Conservation (phyloP, 2,113 vertebrate species). For the Lepisosteus osseus region DNA sequence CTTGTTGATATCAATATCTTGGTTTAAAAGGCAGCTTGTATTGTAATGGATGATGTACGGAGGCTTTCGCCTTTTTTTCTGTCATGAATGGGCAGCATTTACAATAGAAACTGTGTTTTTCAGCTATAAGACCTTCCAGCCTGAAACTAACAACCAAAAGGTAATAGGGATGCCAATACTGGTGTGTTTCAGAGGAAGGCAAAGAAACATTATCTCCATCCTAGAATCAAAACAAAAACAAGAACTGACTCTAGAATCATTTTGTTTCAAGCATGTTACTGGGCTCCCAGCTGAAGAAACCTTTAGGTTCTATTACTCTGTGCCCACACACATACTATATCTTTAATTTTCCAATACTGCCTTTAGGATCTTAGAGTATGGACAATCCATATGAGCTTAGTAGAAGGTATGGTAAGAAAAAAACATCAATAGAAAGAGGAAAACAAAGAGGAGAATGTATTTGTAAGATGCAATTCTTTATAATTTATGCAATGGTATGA, state of each 20-base stretch:
- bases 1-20: constrained; percentile 11
- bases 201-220: constrained; percentile 6
- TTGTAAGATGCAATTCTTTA: background rate
- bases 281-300: background rate
- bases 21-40: background rate
- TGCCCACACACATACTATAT: background rate
- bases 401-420: constrained; percentile 31
- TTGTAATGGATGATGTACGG: constrained; percentile 11
- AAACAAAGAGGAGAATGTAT: constrained; percentile 5
- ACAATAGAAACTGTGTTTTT: constrained; percentile 37
- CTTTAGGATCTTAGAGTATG: constrained; percentile 34
- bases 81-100: constrained; percentile 30
- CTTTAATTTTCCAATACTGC: constrained; percentile 15
- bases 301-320: background rate
- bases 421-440: constrained; percentile 30
- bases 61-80: constrained; percentile 9
- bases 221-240: constrained; percentile 5
- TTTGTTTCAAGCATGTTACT: constrained; percentile 1
- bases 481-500: constrained; percentile 1
- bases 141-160: constrained; percentile 32
- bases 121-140: constrained; percentile 18
- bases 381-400: constrained; percentile 32
- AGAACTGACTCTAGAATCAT: background rate
- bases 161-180: constrained; percentile 28
- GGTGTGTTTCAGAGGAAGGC: constrained; percentile 18